Base-by-base conservation (phyloP, 2,888 invertebrate genomes). In the Ephialtes manifestator region DNA sequence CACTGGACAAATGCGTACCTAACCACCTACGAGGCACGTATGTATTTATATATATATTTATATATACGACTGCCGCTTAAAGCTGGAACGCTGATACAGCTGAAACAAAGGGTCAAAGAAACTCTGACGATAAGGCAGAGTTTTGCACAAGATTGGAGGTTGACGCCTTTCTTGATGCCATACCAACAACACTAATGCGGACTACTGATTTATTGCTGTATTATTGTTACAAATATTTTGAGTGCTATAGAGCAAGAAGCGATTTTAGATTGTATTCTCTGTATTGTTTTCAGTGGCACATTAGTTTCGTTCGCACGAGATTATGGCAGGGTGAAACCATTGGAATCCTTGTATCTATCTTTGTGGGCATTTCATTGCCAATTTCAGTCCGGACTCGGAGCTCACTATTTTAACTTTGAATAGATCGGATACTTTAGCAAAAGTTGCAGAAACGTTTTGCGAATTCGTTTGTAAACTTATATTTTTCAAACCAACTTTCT, bases 1-100 rank as follows among this genome's bases (percentile, higher is more conserved):
- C 86, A 87, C 82, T n/a, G 85, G 83, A 86, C 86, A 80, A 86
- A 85, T 86, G 81, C 86, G 81, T 84, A 81, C 65, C 78, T 81
- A 81, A 84, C 83, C 79, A 81, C 85, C 86, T 82, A 85, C 83
- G 86, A 83, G 77, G 76, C 55, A 35, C 31, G 60, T 43, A 15
- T 10, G n/a, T 60, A 65, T 55, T 0, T 35, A 35, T 58, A 39
- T 39, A 13, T 1, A 39, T 65, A 71, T 55, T 13, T 24, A 58
- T 35, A 39, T 43, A 43, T 43, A 39, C 58, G 76, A 76, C 18
- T 65, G 43, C n/a, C 43, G 65, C 39, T 39, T 18, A 18, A 20
- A 39, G 65, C 46, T 7, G 43, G 15, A 20, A 4, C 35, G 13
- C 46, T 48, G 68, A 68, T 46, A 67, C 65, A 20, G 74, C 77